Percentiles rank a stretch among this genome's conserved stretches.
phyloP scores from a whole-genome alignment of 2,888 invertebrate genomes.

The Caradrina kadenii region DNA sequence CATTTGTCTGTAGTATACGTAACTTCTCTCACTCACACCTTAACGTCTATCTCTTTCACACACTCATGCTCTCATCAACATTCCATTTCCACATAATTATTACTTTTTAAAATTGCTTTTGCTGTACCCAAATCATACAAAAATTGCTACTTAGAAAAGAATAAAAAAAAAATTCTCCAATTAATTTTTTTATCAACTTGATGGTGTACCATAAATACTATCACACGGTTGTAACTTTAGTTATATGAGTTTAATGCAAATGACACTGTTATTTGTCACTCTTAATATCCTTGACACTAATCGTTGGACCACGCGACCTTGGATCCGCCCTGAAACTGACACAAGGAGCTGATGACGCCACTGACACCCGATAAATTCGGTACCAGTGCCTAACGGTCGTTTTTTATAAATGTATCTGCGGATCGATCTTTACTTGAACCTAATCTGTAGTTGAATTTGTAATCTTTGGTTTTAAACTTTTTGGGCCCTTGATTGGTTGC shows the following conservation, averaged over 20 bases:
- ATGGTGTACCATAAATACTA: background rate
- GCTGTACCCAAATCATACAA: background rate
- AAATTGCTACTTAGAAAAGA: background rate
- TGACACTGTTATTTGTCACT: conserved; percentile 32
- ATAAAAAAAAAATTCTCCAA: background rate
- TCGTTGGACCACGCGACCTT: conserved; percentile 31
- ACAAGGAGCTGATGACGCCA: conserved; percentile 50
- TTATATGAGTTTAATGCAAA: conserved; percentile 15
- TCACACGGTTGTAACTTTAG: background rate
- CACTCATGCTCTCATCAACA: too few relatives aligned
- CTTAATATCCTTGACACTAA: conserved; percentile 53
- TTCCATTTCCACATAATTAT: too few relatives aligned
- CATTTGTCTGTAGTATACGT: too few relatives aligned
- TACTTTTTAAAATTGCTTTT: too few relatives aligned
- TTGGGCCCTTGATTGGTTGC: too few relatives aligned
- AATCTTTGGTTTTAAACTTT: too few relatives aligned
- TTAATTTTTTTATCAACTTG: too few relatives aligned
- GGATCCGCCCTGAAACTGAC: conserved; percentile 39
- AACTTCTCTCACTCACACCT: too few relatives aligned
- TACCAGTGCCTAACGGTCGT: background rate
- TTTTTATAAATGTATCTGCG: background rate
- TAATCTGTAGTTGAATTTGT: too few relatives aligned
- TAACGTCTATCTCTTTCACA: too few relatives aligned
- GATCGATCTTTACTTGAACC: background rate
- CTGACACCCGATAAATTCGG: background rate